Evolutionary conservation across 2,888 invertebrate species (phyloP).

Genomic region (Athripsodes cinereus): DNA sequence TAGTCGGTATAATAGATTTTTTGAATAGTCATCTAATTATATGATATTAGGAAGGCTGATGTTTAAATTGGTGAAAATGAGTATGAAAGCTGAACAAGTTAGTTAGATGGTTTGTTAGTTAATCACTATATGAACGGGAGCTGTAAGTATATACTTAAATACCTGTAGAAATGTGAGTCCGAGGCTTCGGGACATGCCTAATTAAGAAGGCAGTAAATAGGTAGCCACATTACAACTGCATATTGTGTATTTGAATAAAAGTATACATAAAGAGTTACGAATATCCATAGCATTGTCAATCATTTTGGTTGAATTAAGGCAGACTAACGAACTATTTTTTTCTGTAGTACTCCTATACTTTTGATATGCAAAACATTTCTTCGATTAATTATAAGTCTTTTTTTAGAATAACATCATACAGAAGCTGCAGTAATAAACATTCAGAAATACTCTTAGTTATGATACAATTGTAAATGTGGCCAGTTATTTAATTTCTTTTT

Average conservation of each 20-base stretch:
- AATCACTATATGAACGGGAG: too few species aligned
- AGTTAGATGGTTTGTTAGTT: too few species aligned
- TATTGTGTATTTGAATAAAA: background rate
- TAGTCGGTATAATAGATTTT: slow-evolving; percentile 15
- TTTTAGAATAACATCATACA: background rate
- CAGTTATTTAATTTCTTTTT: too few species aligned
- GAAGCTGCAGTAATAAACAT: background rate
- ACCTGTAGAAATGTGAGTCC: background rate
- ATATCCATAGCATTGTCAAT: background rate
- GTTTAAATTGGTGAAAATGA: slow-evolving; percentile 20
- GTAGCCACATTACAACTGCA: background rate
- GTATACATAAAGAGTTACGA: background rate
- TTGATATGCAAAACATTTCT: too few species aligned
- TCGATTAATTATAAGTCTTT: too few species aligned
- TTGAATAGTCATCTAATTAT: slow-evolving; percentile 22
- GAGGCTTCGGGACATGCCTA: background rate
- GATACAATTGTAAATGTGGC: too few species aligned
- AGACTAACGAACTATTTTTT: background rate
- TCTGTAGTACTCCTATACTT: background rate
- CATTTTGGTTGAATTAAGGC: background rate
- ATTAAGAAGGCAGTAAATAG: background rate
- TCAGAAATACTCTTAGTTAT: too few species aligned
- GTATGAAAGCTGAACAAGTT: background rate
- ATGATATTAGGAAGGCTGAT: slow-evolving; percentile 19
- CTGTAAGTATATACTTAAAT: too few species aligned